Base-by-base conservation (phyloP, 2,888 invertebrate genomes). In the Cosmia trapezina region DNA sequence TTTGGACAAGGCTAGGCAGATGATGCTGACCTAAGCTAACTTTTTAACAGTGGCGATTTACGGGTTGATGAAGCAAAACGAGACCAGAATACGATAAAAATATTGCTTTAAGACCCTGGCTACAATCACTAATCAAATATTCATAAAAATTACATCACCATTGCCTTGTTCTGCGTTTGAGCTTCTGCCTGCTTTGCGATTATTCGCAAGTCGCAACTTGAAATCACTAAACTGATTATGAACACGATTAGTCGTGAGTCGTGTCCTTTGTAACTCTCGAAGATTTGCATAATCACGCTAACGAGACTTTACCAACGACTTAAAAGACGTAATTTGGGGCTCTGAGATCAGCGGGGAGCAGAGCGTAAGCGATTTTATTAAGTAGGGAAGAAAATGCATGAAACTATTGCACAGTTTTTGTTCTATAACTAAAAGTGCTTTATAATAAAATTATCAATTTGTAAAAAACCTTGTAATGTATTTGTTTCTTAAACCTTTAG, bases 181-280 rank as follows among this genome's bases (percentile, higher is more conserved):
- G 28, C 63, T 74, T 53, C 54, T 60, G 66, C 65, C 68, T 75
- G 51, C 61, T 59, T 79, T 65, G 73, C 76, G 78, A 82, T 79
- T 79, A 80, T 68, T 71, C 77, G 67, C 73, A 77, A 80, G 67
- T 85, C 73, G 76, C 57, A 79, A 79, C 70, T 77, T 57, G 54
- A 76, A 41, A 87, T 86, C 66, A 65, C 84, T 73, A 83, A 88
- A 89, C 84, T 85, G 89, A 89, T 90, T 90, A 90, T 81, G 81
- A 89, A 87, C 91, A 90, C 91, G 91, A 88, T 87, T 87, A 87
- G 81, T 90, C 90, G 90, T 90, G 89, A 89, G 80, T 88, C 90
- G 87, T 89, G 90, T 80, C 84, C 74, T 80, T 76, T 77, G 86
- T 81, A 75, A 87, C 70, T 86, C 81, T 83, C 73, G 63, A 80